A percentile compares a stretch with the other conserved stretches of the same genome.
Evolutionary conservation across 2,888 invertebrate genomes (phyloP).

Genomic region (Melitaea athalia): DNA sequence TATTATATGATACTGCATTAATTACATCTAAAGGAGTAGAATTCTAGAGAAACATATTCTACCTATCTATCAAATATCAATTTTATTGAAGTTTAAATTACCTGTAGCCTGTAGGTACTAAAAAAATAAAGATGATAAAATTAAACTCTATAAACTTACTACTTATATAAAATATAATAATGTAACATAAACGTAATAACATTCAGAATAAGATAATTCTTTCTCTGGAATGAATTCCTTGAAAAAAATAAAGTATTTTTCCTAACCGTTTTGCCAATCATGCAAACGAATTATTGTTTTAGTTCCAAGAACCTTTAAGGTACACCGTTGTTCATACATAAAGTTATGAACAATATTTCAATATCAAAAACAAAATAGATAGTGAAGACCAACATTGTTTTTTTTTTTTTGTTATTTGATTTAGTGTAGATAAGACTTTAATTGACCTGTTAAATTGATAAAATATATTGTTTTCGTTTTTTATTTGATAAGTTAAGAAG

Average conservation of each 20-base stretch:
- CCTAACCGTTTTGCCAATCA: not conserved
- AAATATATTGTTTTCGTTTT: not conserved
- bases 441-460: slow-evolving; percentile 1
- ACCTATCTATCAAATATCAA: too few species aligned
- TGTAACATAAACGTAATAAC: too few species aligned
- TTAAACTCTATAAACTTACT: not conserved
- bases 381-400: not conserved
- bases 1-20: too few species aligned
- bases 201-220: not conserved
- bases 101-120: too few species aligned
- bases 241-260: not conserved
- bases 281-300: not conserved
- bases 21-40: too few species aligned
- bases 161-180: not conserved
- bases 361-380: not conserved
- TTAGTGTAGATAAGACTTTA: not conserved
- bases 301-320: not conserved
- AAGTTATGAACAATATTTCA: not conserved
- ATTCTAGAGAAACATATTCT: too few species aligned
- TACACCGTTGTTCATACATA: not conserved
- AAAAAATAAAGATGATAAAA: too few species aligned
- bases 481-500: not conserved
- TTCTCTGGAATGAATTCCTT: not conserved
- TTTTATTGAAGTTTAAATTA: too few species aligned
- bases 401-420: not conserved